Evolutionary conservation across 2,888 invertebrate species (phyloP), one percentile per base, ranked within the genome.

Genomic region (Augochlorella aurata): DNA sequence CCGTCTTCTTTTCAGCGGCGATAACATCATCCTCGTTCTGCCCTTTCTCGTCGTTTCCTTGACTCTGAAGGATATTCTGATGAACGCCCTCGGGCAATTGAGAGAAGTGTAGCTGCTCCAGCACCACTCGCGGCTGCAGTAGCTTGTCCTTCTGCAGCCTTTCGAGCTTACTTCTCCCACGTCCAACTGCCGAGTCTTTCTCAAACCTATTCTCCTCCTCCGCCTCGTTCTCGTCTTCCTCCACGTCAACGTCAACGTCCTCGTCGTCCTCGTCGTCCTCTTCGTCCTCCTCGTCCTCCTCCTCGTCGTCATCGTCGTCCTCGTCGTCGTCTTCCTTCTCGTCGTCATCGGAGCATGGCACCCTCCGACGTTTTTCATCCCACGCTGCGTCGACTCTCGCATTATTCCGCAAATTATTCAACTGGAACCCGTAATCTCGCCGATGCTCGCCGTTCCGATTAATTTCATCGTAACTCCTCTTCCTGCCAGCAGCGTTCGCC

Each of bases 121-220:
- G 79, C n/a, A 93, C 90, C 0, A 93, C 93, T 73, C 93, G 87
- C 0, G 93, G 93, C 66, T 93, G 93, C n/a, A 93, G 88, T 73
- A 90, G 82, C 79, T 90, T 90, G 86, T 92, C 87, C 52, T 90
- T 91, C 71, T 90, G 89, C 69, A 90, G 82, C 66, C 85, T 90
- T 76, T 92, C 90, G 50, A 93, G 85, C 69, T 91, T 79, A 49
- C n/a, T 82, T 67, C 81, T 79, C 47, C 49, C 81, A 69, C 71
- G 72, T 83, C 71, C 50, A 1, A 52, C 52, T n/a, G 73, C 14
- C 38, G 77, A 29, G 4, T 77, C 78, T 52, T 85, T 54, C 58
- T 80, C 84, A n/a, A 69, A 77, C 38, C 67, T 77, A 16, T 80
- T 71, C 29, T 81, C 71, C 2, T 82, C 81, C 29, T 85, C 63